Evolutionary conservation across 2,888 invertebrate species (phyloP).

Genomic region (Spicauda simplicius): DNA sequence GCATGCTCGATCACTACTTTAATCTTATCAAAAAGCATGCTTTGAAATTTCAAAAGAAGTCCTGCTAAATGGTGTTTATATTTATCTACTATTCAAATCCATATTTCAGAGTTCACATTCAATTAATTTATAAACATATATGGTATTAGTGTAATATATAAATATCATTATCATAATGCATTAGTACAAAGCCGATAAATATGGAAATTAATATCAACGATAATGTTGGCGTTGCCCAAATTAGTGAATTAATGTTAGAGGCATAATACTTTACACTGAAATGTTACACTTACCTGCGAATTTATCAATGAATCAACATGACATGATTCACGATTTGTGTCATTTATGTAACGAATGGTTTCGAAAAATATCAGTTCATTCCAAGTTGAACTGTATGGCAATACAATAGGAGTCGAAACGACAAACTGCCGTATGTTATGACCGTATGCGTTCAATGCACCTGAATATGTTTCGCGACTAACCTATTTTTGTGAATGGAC

Average conservation of each 20-base stretch:
- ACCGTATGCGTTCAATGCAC: slow-evolving; percentile 30
- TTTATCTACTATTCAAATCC: neutral
- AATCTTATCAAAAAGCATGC: no score
- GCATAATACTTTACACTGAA: slow-evolving; percentile 26
- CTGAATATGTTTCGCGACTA: slow-evolving; percentile 65
- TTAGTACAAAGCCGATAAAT: slow-evolving; percentile 6
- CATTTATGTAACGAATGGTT: slow-evolving; percentile 41
- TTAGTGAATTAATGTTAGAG: slow-evolving; percentile 5
- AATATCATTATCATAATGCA: slow-evolving; percentile 14
- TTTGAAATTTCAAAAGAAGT: no score
- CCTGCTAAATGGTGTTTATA: neutral
- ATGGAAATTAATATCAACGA: slow-evolving; percentile 22
- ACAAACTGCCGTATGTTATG: neutral
- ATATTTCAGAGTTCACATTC: neutral
- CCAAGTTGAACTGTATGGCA: slow-evolving; percentile 27
- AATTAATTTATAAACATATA: neutral
- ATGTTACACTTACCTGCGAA: slow-evolving; percentile 38
- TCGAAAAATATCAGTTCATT: slow-evolving; percentile 22
- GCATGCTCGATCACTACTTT: no score
- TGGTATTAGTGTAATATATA: neutral
- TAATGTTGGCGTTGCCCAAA: slow-evolving; percentile 15
- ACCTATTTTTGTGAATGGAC: slow-evolving; percentile 84
- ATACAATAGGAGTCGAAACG: slow-evolving; percentile 31
- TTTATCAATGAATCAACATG: slow-evolving; percentile 47
- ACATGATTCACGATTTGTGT: slow-evolving; percentile 41